Evolutionary conservation across 2,888 invertebrate species (phyloP).

Genomic region (Schizotus pectinicornis): DNA sequence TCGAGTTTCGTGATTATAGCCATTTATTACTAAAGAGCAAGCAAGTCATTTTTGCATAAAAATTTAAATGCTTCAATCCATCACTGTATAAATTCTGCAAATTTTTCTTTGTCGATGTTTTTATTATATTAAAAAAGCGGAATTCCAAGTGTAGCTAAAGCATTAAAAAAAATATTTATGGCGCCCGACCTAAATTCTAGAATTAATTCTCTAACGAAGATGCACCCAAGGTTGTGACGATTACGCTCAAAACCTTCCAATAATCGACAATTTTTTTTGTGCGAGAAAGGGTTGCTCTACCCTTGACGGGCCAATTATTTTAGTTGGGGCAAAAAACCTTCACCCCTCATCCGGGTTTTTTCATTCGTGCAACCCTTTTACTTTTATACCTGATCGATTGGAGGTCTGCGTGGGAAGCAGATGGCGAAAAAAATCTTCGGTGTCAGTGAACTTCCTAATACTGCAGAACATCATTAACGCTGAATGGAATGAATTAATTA

Average conservation of each 20-base stretch:
- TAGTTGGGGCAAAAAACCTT: slow-evolving; percentile 6
- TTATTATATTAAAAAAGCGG: too few relatives aligned
- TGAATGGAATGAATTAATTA: slow-evolving; percentile 22
- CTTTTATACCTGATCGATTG: slow-evolving; percentile 24
- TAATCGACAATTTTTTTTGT: slow-evolving; percentile 14
- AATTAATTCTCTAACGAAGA: too few relatives aligned
- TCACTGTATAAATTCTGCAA: too few relatives aligned
- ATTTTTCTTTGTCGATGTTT: too few relatives aligned
- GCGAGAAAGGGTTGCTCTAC: slow-evolving; percentile 14
- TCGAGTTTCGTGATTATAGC: too few relatives aligned
- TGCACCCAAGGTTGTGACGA: too few relatives aligned
- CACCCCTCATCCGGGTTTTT: slow-evolving; percentile 7
- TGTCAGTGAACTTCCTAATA: slow-evolving; percentile 26
- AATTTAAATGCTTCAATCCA: too few relatives aligned
- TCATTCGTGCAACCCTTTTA: slow-evolving; percentile 14
- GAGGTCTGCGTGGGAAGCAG: slow-evolving; percentile 23
- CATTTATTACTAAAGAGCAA: too few relatives aligned
- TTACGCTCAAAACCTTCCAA: neutral
- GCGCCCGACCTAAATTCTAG: too few relatives aligned
- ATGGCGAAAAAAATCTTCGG: slow-evolving; percentile 17
- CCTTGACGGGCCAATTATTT: slow-evolving; percentile 13
- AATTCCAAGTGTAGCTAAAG: too few relatives aligned
- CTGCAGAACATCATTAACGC: slow-evolving; percentile 21
- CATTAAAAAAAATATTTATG: too few relatives aligned
- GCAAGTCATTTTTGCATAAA: too few relatives aligned